phyloP scores from a whole-genome alignment of 2,113 vertebrate species.

The Sakesphorus luctuosus region DNA sequence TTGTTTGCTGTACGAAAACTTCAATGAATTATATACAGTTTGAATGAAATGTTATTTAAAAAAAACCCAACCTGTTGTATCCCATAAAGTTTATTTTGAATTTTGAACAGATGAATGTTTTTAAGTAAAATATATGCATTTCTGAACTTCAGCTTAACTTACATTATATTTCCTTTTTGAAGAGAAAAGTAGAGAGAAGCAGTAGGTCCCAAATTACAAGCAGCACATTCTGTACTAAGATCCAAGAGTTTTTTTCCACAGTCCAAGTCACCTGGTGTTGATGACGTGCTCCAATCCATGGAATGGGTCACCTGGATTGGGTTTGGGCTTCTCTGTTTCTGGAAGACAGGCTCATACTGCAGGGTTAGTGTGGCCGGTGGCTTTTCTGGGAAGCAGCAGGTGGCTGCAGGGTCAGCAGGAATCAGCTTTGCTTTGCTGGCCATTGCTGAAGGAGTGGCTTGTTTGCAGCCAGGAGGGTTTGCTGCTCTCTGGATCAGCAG shows the following conservation, averaged over 20 bases:
- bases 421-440: slow-evolving; percentile 6
- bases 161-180: slow-evolving; percentile 80
- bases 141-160: slow-evolving; percentile 84
- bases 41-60: slow-evolving; percentile 88
- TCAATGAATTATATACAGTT: slow-evolving; percentile 85
- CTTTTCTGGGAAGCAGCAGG: background rate
- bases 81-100: slow-evolving; percentile 87
- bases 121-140: slow-evolving; percentile 90
- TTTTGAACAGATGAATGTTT: slow-evolving; percentile 88
- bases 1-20: slow-evolving; percentile 84
- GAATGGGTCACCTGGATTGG: slow-evolving; percentile 24
- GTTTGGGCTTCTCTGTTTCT: background rate
- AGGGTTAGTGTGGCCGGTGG: slow-evolving; percentile 17
- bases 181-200: slow-evolving; percentile 42
- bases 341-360: slow-evolving; percentile 24
- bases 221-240: slow-evolving; percentile 54
- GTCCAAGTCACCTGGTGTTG: slow-evolving; percentile 14
- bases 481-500: background rate
- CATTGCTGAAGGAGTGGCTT: slow-evolving; percentile 18
- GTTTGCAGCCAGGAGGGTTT: background rate
- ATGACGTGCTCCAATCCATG: slow-evolving; percentile 5
- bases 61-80: slow-evolving; percentile 81
- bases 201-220: slow-evolving; percentile 52
- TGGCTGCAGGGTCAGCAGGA: slow-evolving; percentile 15
- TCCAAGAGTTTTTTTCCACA: slow-evolving; percentile 52